Percentiles rank a stretch among this genome's conserved stretches.
Conservation (phyloP, 2,113 vertebrate genomes). For the Bambusicola thoracicus region DNA sequence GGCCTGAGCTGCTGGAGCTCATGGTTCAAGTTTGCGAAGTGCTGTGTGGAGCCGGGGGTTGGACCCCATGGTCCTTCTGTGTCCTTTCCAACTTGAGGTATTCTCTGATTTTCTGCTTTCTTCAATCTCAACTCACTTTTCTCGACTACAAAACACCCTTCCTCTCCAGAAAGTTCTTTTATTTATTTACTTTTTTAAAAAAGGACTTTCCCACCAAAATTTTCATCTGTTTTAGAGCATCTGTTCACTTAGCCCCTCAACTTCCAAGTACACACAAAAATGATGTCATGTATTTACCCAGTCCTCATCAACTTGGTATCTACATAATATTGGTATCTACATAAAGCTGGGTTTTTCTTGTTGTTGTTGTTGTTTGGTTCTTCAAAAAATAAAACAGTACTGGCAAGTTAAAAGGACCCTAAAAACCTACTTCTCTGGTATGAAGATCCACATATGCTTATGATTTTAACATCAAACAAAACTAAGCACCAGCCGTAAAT, state of each 20-base stretch:
- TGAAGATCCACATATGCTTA: background rate
- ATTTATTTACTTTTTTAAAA: too few species aligned
- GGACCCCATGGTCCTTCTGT: too few species aligned
- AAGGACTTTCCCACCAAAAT: fast-evolving
- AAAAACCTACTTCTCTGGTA: background rate
- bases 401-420: background rate
- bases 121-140: background rate
- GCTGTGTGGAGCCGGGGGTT: too few species aligned
- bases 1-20: too few species aligned
- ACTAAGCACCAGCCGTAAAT: background rate
- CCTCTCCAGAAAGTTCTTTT: background rate
- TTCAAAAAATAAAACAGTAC: background rate
- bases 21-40: too few species aligned
- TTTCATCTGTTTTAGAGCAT: background rate
- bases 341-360: background rate
- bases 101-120: background rate
- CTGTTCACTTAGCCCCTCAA: background rate
- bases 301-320: background rate
- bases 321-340: background rate
- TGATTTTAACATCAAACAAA: conserved; percentile 8
- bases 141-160: background rate
- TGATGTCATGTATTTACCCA: background rate
- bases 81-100: too few species aligned
- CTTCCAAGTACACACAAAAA: background rate
- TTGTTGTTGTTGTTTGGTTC: background rate